These are phyloP conservation scores for Corythucha ciliata DNA, from an alignment of 2,888 invertebrate species.

Conservation along the genomic window DNA sequence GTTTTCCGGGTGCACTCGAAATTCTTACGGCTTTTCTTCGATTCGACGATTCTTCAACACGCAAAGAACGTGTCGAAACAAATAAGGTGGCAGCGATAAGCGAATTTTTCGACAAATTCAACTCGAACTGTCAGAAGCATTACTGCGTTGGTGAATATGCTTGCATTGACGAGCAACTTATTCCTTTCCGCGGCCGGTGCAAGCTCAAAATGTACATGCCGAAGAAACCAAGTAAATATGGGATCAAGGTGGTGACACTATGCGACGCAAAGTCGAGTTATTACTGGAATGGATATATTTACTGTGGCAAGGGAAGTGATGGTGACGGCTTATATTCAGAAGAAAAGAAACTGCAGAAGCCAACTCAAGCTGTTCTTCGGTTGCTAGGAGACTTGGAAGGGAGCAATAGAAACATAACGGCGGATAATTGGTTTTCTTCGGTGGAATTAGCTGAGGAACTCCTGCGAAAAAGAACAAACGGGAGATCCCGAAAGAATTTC, in stretches of 20 bases:
- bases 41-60: background rate
- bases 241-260: slow-evolving; percentile 14
- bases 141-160: slow-evolving; percentile 12
- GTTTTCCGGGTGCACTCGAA: too few species aligned
- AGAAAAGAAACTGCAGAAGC: background rate
- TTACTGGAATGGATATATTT: background rate
- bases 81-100: slow-evolving; percentile 18
- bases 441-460: slow-evolving; percentile 19
- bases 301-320: background rate
- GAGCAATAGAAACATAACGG: too few species aligned
- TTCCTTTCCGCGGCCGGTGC: slow-evolving; percentile 16
- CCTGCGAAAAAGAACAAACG: slow-evolving; percentile 25
- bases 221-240: slow-evolving; percentile 22
- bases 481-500: slow-evolving; percentile 26
- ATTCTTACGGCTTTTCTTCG: too few species aligned
- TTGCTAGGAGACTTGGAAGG: too few species aligned
- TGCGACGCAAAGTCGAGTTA: background rate
- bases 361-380: background rate
- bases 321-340: background rate
- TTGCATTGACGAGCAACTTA: slow-evolving; percentile 23
- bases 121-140: slow-evolving; percentile 12
- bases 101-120: slow-evolving; percentile 10
- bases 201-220: slow-evolving; percentile 21
- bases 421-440: too few species aligned
- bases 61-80: too few species aligned